Evolutionary conservation across 2,888 invertebrate species (phyloP), one percentile per base, ranked within the genome.

Genomic region (Seladonia tumulorum): DNA sequence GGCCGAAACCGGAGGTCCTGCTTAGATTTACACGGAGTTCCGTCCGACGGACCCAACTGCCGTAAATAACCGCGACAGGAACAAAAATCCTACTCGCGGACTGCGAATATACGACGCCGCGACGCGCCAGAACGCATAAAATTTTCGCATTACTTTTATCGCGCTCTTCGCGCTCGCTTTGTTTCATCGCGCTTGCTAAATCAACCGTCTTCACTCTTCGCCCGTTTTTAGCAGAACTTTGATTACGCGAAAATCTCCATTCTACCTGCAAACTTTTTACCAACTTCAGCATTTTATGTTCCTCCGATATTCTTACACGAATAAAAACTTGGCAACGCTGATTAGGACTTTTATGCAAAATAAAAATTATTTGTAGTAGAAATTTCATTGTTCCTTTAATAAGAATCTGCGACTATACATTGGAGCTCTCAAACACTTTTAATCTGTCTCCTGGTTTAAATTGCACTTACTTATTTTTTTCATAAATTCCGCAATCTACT

Each of bases 1-100:
- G 68, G 81, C 68, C 75, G 77, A 68, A 63, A 70, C 49, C 75
- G 79, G 76, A 79, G 74, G 79, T 68, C 81, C 63, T 79, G 29
- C 81, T 75, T 79, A 77, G 79, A 80, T 82, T 87, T 76, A 79
- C 72, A 63, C 71, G 35, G 68, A 53, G 72, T 87, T 80, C 76
- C 79, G 76, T 79, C 87, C 80, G 70, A 70, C 42, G 10, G 35
- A 10, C 29, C 63, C 75, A 42, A 68, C 82, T 42, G 35, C 45
- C 83, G 47, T 81, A 86, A 87, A 83, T 81, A 83, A 81, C 72
- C 77, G n/a, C 25, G 16, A 22, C 29, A n/a, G 45, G 10, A 53
- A 68, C 63, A 76, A 82, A 82, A 79, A 76, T 80, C 66, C 53
- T 47, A 35, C 68, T 80, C 70, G 49, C 47, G 84, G 29, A 71